A percentile compares a stretch with the other conserved stretches of the same genome.
phyloP scores from a whole-genome alignment of 2,888 invertebrate genomes.

The Fragum sueziense region DNA sequence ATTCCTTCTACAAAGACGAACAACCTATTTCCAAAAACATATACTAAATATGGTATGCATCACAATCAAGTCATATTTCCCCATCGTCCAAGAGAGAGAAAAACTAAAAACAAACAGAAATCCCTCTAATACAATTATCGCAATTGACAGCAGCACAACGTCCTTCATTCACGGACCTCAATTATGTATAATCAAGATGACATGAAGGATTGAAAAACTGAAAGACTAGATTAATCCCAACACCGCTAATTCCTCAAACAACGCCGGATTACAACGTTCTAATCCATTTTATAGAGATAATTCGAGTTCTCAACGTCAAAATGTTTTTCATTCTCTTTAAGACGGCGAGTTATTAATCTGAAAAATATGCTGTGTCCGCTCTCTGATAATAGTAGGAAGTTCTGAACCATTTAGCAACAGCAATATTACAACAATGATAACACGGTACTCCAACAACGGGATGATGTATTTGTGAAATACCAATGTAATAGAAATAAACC shows the following conservation, averaged over 20 bases:
- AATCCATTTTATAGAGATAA: constrained; percentile 13
- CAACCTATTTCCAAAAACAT: no score
- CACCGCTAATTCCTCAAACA: constrained; percentile 1
- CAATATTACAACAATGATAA: no score
- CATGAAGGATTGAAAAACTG: constrained; percentile 18
- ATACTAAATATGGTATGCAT: no score
- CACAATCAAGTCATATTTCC: no score
- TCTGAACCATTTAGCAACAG: no score
- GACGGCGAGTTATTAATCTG: neutral
- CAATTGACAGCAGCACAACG: constrained; percentile 14
- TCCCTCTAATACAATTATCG: constrained; percentile 9
- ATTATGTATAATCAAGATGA: constrained; percentile 16
- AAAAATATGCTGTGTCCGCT: neutral
- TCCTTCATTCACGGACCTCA: constrained; percentile 3
- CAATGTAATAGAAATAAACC: no score
- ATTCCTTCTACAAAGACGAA: no score
- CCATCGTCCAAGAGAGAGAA: no score
- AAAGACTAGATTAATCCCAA: constrained; percentile 16
- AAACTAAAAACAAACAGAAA: neutral
- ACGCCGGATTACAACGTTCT: constrained; percentile 11
- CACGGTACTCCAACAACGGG: no score
- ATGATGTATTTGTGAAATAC: no score
- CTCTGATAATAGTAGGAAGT: no score
- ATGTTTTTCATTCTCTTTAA: neutral
- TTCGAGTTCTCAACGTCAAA: neutral